A percentile compares a stretch with the other conserved stretches of the same genome.
Conservation (phyloP, 1,140 invertebrate species). For the Oryzaephilus surinamensis region DNA sequence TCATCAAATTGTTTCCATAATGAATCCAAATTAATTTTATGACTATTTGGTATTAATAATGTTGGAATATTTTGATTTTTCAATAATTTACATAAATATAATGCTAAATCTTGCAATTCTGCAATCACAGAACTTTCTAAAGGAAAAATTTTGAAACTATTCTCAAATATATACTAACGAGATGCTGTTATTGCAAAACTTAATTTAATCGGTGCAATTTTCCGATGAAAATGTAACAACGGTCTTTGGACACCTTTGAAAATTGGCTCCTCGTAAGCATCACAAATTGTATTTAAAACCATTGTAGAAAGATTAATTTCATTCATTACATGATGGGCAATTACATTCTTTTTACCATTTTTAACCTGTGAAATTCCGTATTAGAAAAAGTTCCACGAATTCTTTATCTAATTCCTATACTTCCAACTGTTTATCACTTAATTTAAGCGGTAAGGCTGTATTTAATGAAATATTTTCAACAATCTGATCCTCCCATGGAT, state of each 20-base stretch:
- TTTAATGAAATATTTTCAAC: constrained; percentile 33
- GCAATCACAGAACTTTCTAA: background rate
- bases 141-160: constrained; percentile 4
- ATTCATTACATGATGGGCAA: constrained; percentile 39
- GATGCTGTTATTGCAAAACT: constrained; percentile 42
- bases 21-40: constrained; percentile 18
- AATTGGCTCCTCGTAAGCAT: constrained; percentile 41
- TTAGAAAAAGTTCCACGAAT: background rate
- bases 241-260: constrained; percentile 25
- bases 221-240: constrained; percentile 52
- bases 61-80: constrained; percentile 39
- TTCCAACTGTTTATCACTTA: too few relatives aligned
- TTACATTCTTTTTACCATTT: constrained; percentile 34
- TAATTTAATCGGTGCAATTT: constrained; percentile 63
- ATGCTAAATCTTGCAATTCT: constrained; percentile 41
- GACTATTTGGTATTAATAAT: constrained; percentile 24
- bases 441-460: too few relatives aligned
- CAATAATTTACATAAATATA: constrained; percentile 42
- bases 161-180: constrained; percentile 30
- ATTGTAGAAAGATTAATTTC: constrained; percentile 45
- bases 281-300: constrained; percentile 49
- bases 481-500: constrained; percentile 35
- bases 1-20: constrained; percentile 34
- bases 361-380: constrained; percentile 34
- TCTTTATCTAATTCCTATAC: too few relatives aligned